Evolutionary conservation across 2,113 vertebrate species (phyloP).

Genomic region (Phoenicopterus ruber): DNA sequence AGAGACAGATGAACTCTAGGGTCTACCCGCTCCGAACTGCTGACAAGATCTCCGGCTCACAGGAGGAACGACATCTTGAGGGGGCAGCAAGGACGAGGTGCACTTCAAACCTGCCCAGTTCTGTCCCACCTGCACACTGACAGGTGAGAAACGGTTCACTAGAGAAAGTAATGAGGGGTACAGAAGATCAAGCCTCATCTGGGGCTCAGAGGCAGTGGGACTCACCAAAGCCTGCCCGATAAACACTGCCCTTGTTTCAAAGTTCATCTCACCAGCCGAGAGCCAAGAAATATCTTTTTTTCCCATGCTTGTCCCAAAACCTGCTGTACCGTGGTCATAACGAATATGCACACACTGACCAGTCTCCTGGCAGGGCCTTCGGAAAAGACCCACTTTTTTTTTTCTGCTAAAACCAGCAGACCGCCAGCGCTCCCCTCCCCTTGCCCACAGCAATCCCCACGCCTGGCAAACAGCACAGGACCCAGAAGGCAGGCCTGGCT

Average conservation of each 20-base stretch:
- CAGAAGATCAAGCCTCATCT: not conserved
- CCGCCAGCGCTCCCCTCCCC: not conserved
- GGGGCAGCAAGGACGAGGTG: not conserved
- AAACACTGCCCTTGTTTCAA: not conserved
- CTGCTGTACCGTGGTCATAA: not conserved
- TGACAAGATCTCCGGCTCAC: not conserved
- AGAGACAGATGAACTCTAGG: not conserved
- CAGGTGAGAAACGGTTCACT: not conserved
- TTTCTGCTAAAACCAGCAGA: not conserved
- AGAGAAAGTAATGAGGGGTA: rapidly evolving
- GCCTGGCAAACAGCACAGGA: not conserved
- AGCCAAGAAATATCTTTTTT: not conserved
- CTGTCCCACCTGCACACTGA: not conserved
- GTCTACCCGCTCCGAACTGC: not conserved
- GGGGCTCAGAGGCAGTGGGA: not conserved
- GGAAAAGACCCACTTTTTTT: not conserved
- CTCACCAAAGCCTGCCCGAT: not conserved
- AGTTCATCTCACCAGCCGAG: not conserved
- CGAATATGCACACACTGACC: rapidly evolving
- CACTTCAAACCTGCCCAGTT: not conserved
- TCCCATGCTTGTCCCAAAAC: not conserved
- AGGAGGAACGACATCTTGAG: not conserved
- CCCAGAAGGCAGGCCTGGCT: not conserved
- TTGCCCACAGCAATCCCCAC: not conserved
- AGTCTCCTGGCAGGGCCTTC: not conserved